Evolutionary conservation across 1,140 invertebrate genomes (phyloP).

Genomic region (Solen grandis): DNA sequence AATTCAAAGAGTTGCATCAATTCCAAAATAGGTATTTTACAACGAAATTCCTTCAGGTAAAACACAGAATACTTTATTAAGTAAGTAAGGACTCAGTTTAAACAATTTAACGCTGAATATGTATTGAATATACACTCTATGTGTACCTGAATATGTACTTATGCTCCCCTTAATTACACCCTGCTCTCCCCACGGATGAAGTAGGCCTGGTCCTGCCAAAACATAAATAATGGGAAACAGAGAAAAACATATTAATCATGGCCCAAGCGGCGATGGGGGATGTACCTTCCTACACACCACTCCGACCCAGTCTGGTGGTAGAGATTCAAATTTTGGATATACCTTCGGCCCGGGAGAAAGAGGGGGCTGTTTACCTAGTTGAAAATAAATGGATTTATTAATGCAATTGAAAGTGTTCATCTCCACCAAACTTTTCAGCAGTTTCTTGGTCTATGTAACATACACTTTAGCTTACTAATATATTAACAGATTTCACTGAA

Average conservation of each 20-base stretch:
- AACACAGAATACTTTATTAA: no score
- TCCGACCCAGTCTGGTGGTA: not conserved
- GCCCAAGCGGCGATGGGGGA: conserved; percentile 37
- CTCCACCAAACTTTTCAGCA: not conserved
- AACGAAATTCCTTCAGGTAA: no score
- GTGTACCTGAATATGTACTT: no score
- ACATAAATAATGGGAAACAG: conserved; percentile 58
- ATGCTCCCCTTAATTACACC: conserved; percentile 54
- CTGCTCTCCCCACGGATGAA: conserved; percentile 9
- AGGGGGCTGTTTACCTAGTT: conserved; percentile 25
- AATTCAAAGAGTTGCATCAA: not conserved
- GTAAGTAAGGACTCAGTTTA: no score
- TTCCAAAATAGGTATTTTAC: not conserved
- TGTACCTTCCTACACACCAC: not conserved
- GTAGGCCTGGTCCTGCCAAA: conserved; percentile 42
- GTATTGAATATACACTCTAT: no score
- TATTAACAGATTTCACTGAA: no score
- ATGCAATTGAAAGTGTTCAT: not conserved
- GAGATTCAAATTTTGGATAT: conserved; percentile 49
- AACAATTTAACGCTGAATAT: no score
- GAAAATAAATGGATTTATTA: conserved; percentile 57
- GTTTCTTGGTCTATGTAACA: no score
- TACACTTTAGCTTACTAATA: no score
- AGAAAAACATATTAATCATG: conserved; percentile 54
- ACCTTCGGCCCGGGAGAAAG: not conserved